These are phyloP conservation scores for Lacerta bilineata DNA, from an alignment of 2,797 vertebrate species.

Conservation along the genomic window DNA sequence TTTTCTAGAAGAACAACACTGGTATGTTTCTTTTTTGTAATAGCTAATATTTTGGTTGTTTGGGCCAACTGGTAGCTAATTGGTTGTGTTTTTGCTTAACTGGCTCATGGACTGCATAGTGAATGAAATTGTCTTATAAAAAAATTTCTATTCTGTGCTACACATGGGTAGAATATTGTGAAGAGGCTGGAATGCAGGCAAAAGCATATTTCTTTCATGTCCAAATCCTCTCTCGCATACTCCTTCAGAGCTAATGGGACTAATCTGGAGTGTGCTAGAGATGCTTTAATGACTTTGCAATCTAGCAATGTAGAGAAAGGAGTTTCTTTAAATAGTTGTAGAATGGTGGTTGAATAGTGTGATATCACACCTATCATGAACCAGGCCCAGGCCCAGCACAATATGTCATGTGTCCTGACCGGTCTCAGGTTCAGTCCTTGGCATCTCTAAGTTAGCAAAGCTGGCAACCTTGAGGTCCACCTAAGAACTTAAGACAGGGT, in stretches of 20 bases:
- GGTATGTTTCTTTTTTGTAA: background rate
- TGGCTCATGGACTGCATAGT: background rate
- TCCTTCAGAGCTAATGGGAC: background rate
- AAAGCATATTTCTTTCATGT: background rate
- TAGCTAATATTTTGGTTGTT: background rate
- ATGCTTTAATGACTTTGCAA: background rate
- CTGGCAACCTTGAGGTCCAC: no score
- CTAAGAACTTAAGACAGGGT: no score
- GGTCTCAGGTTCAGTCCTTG: background rate
- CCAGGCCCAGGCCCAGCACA: background rate
- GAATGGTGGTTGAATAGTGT: background rate
- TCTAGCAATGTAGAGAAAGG: background rate
- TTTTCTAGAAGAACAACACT: no score
- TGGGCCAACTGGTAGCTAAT: background rate
- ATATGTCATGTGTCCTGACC: background rate
- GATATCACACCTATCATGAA: background rate
- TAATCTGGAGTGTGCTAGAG: background rate
- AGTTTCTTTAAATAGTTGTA: background rate
- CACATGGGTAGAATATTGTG: background rate
- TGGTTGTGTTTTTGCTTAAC: background rate
- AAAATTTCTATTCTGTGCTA: background rate
- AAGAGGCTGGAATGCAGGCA: background rate
- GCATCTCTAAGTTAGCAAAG: no score
- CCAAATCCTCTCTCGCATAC: background rate
- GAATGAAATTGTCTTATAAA: background rate